Evolutionary conservation across 2,797 vertebrate genomes (phyloP).

Genomic region (Paedocypris micromegethes): DNA sequence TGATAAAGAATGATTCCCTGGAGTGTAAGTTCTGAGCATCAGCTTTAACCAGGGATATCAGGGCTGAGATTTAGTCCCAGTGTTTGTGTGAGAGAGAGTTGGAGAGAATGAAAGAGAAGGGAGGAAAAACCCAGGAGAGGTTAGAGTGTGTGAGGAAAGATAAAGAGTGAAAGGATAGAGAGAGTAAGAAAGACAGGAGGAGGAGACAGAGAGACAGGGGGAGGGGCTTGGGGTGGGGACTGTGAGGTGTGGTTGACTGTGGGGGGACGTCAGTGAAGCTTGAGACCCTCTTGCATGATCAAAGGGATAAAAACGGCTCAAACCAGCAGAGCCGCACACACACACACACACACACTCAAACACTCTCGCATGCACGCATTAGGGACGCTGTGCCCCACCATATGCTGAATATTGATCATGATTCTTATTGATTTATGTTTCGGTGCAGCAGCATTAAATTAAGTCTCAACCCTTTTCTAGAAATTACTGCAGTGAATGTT

Average conservation of each 20-base stretch:
- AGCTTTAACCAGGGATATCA: neutral
- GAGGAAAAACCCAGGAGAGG: too few relatives aligned
- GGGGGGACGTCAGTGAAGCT: conserved; percentile 29
- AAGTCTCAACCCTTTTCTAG: conserved; percentile 12
- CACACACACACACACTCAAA: conserved; percentile 46
- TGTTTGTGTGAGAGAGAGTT: too few relatives aligned
- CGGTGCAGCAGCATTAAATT: conserved; percentile 27
- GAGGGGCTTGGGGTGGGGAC: too few relatives aligned
- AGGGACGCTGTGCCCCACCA: conserved; percentile 51
- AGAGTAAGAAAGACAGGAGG: neutral
- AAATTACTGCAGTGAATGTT: conserved; percentile 26
- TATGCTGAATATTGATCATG: conserved; percentile 67
- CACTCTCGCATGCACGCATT: conserved; percentile 38
- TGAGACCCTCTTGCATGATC: conserved; percentile 41
- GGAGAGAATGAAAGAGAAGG: too few relatives aligned
- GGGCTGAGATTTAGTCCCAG: too few relatives aligned
- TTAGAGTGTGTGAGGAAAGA: neutral
- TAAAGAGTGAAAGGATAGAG: neutral
- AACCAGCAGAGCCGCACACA: conserved; percentile 17
- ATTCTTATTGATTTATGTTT: conserved; percentile 55
- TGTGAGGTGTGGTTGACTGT: too few relatives aligned
- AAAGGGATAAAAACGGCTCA: conserved; percentile 35
- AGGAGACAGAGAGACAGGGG: conserved; percentile 37
- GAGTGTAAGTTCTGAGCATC: conserved; percentile 3
- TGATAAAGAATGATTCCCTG: conserved; percentile 16